Evolutionary conservation across 2,113 vertebrate genomes (phyloP), one percentile per base, ranked within the genome.

Genomic region (Perccottus glenii): DNA sequence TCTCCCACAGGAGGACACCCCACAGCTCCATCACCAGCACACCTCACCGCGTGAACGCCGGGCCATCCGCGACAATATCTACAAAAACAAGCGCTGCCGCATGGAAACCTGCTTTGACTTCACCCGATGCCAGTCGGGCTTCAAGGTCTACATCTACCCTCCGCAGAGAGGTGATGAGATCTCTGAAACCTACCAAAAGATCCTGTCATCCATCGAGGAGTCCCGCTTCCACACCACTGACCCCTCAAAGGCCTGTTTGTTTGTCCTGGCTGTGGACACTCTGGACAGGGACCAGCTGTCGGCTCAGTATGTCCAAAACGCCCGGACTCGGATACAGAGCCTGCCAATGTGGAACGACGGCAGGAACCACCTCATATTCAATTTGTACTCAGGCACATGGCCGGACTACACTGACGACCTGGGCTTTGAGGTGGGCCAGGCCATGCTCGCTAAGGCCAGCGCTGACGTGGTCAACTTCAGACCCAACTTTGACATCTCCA

Each of bases 61-160:
- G 5, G 90, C 91, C 0, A 89, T 93, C 57, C 90, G 89, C 6
- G 91, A 90, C 80, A 91, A 90, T 86, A 89, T 93, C 78, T 93
- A 90, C 87, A 91, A 85, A 80, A 93, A 90, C 87, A 87, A 84
- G 11, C 90, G 92, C 60, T 94, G 93, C 80, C 91, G 93, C 67
- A 94, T 94, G 93, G 92, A 93, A 70, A 94, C 92, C 32, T 94
- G 93, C 78, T 94, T 94, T 9, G 92, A 94, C 84, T 91, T 91
- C 19, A 51, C 77, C 19, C 93, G 89, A 60, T 94, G 93, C 67
- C 89, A 91, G 75, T 71, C 53, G 0, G 89, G 90, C 70, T 93
- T 93, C 65, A 73, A 78, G 70, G 84, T 94, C 32, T 94, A 93
- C 65, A 57, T 93, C 67, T 94, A 94, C 83, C 93, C 93, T 0